Conservation (phyloP, 2,888 invertebrate genomes). For the Mycalesis mineus region DNA sequence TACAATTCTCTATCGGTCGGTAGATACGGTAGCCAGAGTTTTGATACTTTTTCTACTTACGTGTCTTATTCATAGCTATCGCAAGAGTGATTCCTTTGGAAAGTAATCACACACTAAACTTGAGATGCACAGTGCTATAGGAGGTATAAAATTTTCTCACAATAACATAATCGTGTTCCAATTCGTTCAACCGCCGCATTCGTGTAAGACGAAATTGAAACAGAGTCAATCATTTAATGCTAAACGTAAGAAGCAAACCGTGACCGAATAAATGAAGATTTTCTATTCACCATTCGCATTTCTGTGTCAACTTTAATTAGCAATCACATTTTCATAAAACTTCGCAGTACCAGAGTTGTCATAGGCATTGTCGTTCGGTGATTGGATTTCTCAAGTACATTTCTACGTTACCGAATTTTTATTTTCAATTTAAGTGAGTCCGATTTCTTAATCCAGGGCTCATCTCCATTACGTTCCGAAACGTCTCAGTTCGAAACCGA, state of each 20-base stretch:
- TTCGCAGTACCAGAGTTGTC: constrained; percentile 61
- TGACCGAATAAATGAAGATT: constrained; percentile 76
- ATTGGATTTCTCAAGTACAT: constrained; percentile 67
- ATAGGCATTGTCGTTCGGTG: constrained; percentile 54
- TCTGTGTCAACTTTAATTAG: constrained; percentile 78
- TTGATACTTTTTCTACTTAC: constrained; percentile 52
- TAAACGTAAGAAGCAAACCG: constrained; percentile 71
- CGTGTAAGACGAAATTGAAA: constrained; percentile 77
- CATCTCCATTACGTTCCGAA: constrained; percentile 28
- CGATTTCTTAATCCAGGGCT: constrained; percentile 46
- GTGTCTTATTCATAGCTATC: constrained; percentile 68
- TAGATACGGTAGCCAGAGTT: constrained; percentile 34
- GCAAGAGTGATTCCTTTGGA: constrained; percentile 56
- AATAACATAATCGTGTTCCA: constrained; percentile 73
- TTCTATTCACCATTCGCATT: constrained; percentile 69
- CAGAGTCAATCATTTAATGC: constrained; percentile 76
- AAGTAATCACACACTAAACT: constrained; percentile 66
- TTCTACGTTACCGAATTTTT: constrained; percentile 48
- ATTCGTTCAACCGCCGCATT: constrained; percentile 73
- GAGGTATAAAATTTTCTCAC: constrained; percentile 72
- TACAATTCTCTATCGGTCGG: constrained; percentile 25
- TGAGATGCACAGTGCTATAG: constrained; percentile 52
- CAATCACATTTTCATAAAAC: constrained; percentile 74
- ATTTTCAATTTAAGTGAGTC: constrained; percentile 53
- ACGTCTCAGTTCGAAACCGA: constrained; percentile 28